Evolutionary conservation across 2,113 vertebrate genomes (phyloP).

Genomic region (Heliornis fulica): DNA sequence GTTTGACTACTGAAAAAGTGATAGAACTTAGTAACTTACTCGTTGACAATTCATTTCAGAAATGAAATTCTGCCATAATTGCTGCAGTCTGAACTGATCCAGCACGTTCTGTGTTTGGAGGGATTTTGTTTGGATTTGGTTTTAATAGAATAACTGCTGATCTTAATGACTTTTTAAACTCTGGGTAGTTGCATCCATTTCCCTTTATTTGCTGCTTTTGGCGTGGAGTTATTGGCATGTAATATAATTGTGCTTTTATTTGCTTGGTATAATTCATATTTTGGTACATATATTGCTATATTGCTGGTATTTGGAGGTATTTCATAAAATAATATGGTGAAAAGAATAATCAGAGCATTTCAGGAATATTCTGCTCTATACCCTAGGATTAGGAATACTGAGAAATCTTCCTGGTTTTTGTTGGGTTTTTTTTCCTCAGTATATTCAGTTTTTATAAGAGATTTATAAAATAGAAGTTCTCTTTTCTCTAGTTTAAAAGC

Average conservation of each 20-base stretch:
- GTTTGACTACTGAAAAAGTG: not conserved
- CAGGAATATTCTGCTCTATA: not conserved
- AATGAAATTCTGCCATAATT: not conserved
- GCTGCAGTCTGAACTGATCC: not conserved
- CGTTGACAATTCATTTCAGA: not conserved
- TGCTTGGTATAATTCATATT: not conserved
- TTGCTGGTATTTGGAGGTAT: too few species aligned
- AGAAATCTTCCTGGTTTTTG: not conserved
- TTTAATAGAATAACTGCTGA: not conserved
- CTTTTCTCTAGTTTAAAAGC: not conserved
- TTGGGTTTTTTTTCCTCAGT: not conserved
- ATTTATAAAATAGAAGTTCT: not conserved
- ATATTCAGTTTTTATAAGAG: not conserved
- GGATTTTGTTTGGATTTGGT: not conserved
- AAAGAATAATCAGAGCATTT: not conserved
- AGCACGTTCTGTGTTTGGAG: not conserved
- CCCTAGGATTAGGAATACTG: not conserved
- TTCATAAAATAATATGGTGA: not conserved
- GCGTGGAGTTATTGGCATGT: not conserved
- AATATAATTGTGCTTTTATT: not conserved
- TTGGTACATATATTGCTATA: too few species aligned
- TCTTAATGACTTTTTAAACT: not conserved
- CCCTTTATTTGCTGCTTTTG: not conserved
- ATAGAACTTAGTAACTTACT: not conserved
- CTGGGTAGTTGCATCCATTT: not conserved